Base-by-base conservation (phyloP, 2,888 invertebrate genomes). In the Drosophila fulvimacula region DNA sequence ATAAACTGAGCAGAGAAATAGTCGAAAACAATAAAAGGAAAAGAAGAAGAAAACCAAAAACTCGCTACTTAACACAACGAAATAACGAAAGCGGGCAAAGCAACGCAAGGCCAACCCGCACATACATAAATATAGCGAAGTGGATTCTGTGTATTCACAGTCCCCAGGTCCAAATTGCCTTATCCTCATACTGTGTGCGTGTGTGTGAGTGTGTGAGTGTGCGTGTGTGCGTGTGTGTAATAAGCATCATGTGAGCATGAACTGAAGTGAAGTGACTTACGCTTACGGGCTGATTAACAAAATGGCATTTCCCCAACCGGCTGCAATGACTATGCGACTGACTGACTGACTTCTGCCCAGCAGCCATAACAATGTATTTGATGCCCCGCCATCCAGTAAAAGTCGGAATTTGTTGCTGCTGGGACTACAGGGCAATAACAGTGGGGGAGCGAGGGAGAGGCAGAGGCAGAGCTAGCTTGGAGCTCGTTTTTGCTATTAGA, bases 271-370 rank as follows among this genome's bases (percentile, higher is more conserved):
- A 81, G 79, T 82, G 66, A 69, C 79, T 75, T 73, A 61, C 78
- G 63, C 73, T 78, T 69, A 69, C 70, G 77, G 74, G 69, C 86
- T 83, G 88, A 83, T 83, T 88, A 83, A 79, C 88, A 74, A 88
- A 88, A 88, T 83, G 88, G 65, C 82, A 82, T 74, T 53, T 63
- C 44, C 68, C 76, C 73, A 62, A 72, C 70, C 56, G 69, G 63
- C 79, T 76, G 69, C 75, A 79, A 79, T 73, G 58, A 27, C 44
- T 49, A 32, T 79, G 76, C 69, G 85, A 76, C 82, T 83, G 88
- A 85, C 82, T 83, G 88, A 85, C 82, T 82, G 82, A 88, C 87
- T 83, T 82, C 80, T 88, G 83, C 73, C 89, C 89, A 83, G 88
- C 75, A 86, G 64, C 83, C 77, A 83, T 83, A 83, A 88, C 88